Base-by-base conservation (phyloP, 2,113 vertebrate genomes). In the Ammospiza caudacuta region DNA sequence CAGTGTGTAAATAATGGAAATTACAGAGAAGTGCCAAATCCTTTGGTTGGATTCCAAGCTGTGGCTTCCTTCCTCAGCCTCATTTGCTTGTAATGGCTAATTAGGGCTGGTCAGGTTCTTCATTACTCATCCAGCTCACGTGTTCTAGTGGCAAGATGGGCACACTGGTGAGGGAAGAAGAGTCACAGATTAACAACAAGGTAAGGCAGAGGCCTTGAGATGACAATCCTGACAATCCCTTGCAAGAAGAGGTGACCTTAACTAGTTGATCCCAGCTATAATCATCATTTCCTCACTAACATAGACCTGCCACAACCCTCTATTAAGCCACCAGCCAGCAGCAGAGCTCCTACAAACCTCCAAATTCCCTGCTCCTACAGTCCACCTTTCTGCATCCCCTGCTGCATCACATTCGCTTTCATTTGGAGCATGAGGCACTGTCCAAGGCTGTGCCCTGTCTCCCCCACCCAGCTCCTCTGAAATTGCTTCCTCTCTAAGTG, bases 41-140 rank as follows among this genome's bases (percentile, higher is more conserved):
- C 74, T 94, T 84, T 87, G 94, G 83, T 96, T 47, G 2, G 85
- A 87, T 95, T 94, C 88, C 86, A 83, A 80, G 62, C 80, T 90
- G 58, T 17, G 7, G 54, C 86, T 97, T 85, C 75, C 66, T 79
- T 86, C 86, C 92, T 93, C 54, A 61, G 93, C 80, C 80, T 97
- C 29, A 14, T 97, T 97, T 97, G 66, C 83, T 95, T 94, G 87
- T 94, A 95, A 94, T 96, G 94, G 93, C 83, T 97, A 95, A 91
- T 97, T 97, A 97, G 89, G 69, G 59, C 90, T 94, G 92, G 89
- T 94, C 49, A 70, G 84, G 89, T 82, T 96, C 79, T 89, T 92
- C 80, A 95, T 97, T 97, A 90, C 27, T 97, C 66, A 95, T 79
- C 83, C 64, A 78, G 70, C 88, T 94, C 72, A 78, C 18, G 0